Base-by-base conservation (phyloP, 2,113 vertebrate genomes). In the Leptobrachium leishanense region DNA sequence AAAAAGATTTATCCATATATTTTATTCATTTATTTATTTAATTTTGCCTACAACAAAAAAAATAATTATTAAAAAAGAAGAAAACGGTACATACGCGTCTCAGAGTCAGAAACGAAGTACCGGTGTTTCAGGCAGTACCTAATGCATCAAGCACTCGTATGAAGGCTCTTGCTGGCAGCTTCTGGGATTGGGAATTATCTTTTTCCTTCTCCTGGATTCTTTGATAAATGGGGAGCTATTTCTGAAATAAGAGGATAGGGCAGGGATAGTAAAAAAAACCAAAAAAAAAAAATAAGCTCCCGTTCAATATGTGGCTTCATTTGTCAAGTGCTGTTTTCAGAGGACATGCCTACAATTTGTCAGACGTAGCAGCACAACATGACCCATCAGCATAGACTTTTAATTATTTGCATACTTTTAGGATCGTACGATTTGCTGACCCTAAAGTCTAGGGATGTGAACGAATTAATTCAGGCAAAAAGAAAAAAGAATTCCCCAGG, bases 221-320 rank as follows among this genome's bases (percentile, higher is more conserved):
- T 66, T 76, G 75, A 76, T 53, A 76, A 76, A 76, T 68, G 65
- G 53, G 55, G 53, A 55, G 15, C 41, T 76, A 76, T 76, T 76
- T 76, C 41, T 76, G 39, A 75, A 65, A 64, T 75, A 50, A 43
- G 59, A 76, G 65, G 15, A 76, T 57, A 76, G 54, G 41, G 15
- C 50, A 55, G 6, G 6, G 20, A 39, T 5, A 8, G 9, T 13
- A 64, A 64, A 59, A 50, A 44, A 54, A 54, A 54, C n/a, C n/a
- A n/a, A 54, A 54, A 64, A 64, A 59, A 50, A 44, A 54, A 54
- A 54, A 54, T 42, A 76, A 44, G n/a, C 41, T 31, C 20, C 75
- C 43, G 53, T 50, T 50, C 75, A 76, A 76, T 76, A 57, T 76
- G 63, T 68, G 41, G 44, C 42, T 43, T 53, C 66, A 76, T 76